A percentile compares a stretch with the other conserved stretches of the same genome.
Conservation (phyloP, 1,140 invertebrate genomes). For the Rhynchophorus ferrugineus region DNA sequence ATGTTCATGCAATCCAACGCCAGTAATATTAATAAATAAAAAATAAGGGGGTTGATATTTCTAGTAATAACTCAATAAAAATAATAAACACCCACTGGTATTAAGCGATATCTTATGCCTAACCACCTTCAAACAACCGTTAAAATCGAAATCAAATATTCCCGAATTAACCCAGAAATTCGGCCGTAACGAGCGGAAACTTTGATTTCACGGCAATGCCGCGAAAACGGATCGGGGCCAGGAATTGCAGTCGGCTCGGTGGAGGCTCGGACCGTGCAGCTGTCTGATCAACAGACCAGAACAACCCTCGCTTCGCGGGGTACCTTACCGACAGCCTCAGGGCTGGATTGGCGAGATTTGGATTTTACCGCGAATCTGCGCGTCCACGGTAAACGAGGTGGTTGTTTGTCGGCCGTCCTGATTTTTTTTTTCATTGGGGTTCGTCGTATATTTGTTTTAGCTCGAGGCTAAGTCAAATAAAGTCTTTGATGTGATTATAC, state of each 20-base stretch:
- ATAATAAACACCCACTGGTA: too few relatives aligned
- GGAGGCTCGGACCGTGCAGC: conserved; percentile 26
- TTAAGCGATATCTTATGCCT: too few relatives aligned
- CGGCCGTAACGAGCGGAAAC: conserved; percentile 26
- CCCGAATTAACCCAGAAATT: neutral
- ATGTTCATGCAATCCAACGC: too few relatives aligned
- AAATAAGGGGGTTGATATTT: too few relatives aligned
- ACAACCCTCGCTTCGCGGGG: conserved; percentile 26
- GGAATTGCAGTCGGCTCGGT: conserved; percentile 26
- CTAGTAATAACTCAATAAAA: too few relatives aligned
- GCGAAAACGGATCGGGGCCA: conserved; percentile 13
- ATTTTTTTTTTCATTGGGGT: neutral
- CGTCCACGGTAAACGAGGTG: neutral
- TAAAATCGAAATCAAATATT: neutral
- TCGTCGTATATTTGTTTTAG: neutral
- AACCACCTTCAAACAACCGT: neutral
- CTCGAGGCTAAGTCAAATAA: neutral
- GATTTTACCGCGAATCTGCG: neutral
- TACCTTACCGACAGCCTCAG: conserved; percentile 11
- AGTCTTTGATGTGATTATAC: neutral
- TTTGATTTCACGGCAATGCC: conserved; percentile 30
- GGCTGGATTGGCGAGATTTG: conserved; percentile 15
- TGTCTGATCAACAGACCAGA: conserved; percentile 36
- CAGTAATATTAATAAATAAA: too few relatives aligned
- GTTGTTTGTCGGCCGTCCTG: neutral